Evolutionary conservation across 2,113 vertebrate species (phyloP).

Genomic region (Sterna hirundo): DNA sequence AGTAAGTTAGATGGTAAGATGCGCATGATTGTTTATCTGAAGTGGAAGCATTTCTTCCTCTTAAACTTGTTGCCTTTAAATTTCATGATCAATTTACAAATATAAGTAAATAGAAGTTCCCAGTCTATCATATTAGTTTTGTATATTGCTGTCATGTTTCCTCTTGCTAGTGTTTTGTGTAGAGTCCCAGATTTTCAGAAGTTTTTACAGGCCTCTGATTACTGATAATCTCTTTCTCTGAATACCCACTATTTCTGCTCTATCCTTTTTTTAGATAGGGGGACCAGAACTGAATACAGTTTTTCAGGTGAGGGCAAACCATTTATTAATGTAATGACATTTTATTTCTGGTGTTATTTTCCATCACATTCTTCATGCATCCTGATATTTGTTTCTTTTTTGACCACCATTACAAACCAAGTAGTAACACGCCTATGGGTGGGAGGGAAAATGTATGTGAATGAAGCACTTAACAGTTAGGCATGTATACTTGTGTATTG

Average conservation of each 20-base stretch:
- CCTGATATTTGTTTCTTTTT: neutral
- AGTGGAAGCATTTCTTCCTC: neutral
- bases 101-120: neutral
- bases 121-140: neutral
- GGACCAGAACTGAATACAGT: slow-evolving; percentile 41
- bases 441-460: neutral
- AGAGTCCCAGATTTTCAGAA: neutral
- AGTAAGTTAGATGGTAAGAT: neutral
- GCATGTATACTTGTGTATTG: neutral
- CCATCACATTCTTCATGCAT: neutral
- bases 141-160: neutral
- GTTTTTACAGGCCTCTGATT: neutral
- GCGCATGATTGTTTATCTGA: neutral
- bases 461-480: neutral
- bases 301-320: slow-evolving; percentile 41
- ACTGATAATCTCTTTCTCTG: neutral
- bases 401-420: neutral
- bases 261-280: slow-evolving; percentile 37
- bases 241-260: slow-evolving; percentile 15
- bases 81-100: neutral
- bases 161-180: neutral
- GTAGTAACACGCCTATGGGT: neutral
- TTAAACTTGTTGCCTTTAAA: neutral
- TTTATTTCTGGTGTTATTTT: slow-evolving; percentile 10
- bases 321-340: neutral